Evolutionary conservation across 2,113 vertebrate species (phyloP).

Genomic region (Emydura subglobosa): DNA sequence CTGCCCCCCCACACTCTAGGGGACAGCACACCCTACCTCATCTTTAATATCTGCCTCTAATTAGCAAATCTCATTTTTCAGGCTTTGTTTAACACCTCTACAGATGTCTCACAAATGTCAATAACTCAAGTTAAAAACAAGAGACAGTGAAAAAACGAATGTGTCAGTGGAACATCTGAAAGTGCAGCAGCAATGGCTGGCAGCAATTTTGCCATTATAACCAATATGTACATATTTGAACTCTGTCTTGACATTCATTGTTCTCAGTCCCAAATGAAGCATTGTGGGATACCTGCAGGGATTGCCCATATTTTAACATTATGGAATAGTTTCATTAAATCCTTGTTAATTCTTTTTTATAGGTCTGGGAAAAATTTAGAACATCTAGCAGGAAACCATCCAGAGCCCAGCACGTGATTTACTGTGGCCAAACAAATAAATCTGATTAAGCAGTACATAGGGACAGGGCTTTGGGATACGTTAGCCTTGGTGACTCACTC

Average conservation of each 20-base stretch:
- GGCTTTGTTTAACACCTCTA: not conserved
- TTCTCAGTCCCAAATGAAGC: not conserved
- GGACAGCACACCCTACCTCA: not conserved
- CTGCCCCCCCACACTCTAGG: constrained; percentile 1
- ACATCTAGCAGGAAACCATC: not conserved
- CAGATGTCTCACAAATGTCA: not conserved
- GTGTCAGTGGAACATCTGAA: not conserved
- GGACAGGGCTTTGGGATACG: not conserved
- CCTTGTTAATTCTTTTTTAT: not conserved
- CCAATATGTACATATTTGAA: not conserved
- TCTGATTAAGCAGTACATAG: not conserved
- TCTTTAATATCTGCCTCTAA: not conserved
- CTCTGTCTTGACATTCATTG: not conserved
- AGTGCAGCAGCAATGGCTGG: not conserved
- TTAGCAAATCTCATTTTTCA: not conserved
- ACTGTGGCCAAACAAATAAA: not conserved
- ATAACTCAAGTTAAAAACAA: not conserved
- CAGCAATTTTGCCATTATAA: not conserved
- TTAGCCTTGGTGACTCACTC: not conserved
- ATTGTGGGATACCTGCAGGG: not conserved
- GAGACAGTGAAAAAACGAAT: not conserved
- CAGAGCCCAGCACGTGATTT: not conserved
- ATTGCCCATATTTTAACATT: not conserved
- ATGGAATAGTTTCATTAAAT: not conserved
- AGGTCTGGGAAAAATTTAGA: not conserved